Percentiles rank a stretch among this genome's conserved stretches.
Conservation (phyloP, 2,888 invertebrate genomes). For the Reticulitermes lucifugus region DNA sequence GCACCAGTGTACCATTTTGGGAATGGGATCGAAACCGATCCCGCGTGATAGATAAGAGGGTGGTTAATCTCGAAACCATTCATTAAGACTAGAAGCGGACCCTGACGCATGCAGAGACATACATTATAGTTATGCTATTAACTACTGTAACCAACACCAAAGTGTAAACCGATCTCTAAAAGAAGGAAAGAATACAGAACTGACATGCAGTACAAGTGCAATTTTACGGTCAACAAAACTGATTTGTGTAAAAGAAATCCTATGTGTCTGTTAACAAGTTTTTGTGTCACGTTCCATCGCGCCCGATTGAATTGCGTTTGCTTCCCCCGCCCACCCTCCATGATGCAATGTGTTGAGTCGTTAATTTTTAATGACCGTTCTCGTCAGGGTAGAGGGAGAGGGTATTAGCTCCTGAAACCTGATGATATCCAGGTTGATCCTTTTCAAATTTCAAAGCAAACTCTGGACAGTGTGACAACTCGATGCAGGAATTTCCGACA, state of each 20-base stretch:
- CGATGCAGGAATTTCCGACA: background rate
- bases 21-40: too few species aligned
- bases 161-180: too few species aligned
- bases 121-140: too few species aligned
- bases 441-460: conserved; percentile 9
- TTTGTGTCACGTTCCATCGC: background rate
- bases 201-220: background rate
- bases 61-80: too few species aligned
- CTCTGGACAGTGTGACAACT: background rate
- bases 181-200: too few species aligned
- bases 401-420: conserved; percentile 14
- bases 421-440: background rate
- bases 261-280: conserved; percentile 1
- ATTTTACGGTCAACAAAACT: conserved; percentile 33
- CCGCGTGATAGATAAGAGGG: too few species aligned
- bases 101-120: too few species aligned
- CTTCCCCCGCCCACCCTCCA: background rate
- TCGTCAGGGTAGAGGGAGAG: background rate
- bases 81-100: too few species aligned
- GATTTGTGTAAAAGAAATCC: background rate
- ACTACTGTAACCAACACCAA: too few species aligned
- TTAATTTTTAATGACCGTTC: conserved; percentile 22
- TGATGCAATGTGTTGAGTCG: background rate
- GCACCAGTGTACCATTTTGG: too few species aligned
- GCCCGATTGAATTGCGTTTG: background rate